A percentile compares a stretch with the other conserved stretches of the same genome.
Evolutionary conservation across 2,113 vertebrate species (phyloP).

Genomic region (Synchiropus splendidus): DNA sequence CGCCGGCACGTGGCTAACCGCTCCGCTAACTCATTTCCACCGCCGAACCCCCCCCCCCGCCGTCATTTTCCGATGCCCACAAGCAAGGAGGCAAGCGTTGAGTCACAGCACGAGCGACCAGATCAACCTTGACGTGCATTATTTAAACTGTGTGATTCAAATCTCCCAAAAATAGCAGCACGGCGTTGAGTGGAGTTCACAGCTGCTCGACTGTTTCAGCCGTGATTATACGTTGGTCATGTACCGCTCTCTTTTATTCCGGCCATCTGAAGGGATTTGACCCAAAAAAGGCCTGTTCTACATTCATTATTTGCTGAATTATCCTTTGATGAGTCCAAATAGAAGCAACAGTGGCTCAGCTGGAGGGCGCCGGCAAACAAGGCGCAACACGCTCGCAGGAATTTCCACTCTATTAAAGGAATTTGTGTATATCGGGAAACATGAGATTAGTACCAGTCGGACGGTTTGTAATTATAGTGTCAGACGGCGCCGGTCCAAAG

Average conservation of each 20-base stretch:
- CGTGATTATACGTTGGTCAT: conserved; percentile 17
- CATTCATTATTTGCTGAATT: conserved; percentile 28
- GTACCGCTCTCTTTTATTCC: conserved; percentile 11
- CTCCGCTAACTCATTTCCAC: no score
- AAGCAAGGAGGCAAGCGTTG: conserved; percentile 1
- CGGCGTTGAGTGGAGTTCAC: no score
- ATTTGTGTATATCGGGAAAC: conserved; percentile 34
- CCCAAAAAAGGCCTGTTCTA: conserved; percentile 13
- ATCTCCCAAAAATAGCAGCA: conserved; percentile 38
- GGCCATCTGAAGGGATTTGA: conserved; percentile 16
- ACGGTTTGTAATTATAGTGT: conserved; percentile 49
- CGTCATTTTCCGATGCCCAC: no score
- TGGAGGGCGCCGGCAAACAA: conserved; percentile 20
- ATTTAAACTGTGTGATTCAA: conserved; percentile 30
- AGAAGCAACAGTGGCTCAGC: conserved; percentile 22
- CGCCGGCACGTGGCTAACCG: no score
- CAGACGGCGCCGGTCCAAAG: conserved; percentile 25
- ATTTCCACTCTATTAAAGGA: conserved; percentile 43
- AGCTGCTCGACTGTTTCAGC: conserved; percentile 12
- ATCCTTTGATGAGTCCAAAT: conserved; percentile 26
- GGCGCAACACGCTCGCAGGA: conserved; percentile 17
- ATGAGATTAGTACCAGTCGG: conserved; percentile 47
- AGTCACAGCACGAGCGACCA: conserved; percentile 19
- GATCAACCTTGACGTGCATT: conserved; percentile 23
- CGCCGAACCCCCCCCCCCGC: no score